A percentile compares a stretch with the other conserved stretches of the same genome.
These are phyloP conservation scores for Drosophila orosa DNA, from an alignment of 1,140 invertebrate species.

Conservation along the genomic window DNA sequence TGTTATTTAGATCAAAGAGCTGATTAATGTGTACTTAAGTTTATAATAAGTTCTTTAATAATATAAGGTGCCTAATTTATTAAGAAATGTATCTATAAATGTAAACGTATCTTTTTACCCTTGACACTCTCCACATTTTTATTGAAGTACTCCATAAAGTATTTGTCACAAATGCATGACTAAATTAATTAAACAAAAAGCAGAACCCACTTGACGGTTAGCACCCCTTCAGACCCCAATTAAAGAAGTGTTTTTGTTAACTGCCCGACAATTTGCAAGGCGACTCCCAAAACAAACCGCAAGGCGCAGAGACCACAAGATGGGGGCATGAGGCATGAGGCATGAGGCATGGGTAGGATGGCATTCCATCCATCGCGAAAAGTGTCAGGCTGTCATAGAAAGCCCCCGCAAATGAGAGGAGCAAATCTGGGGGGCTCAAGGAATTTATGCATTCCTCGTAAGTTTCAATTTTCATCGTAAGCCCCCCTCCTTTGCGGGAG, in stretches of 20 bases:
- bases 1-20: background rate
- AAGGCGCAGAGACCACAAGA: background rate
- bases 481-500: slow-evolving; percentile 9
- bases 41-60: background rate
- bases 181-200: slow-evolving; percentile 1
- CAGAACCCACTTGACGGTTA: background rate
- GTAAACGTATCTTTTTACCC: background rate
- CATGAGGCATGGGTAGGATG: background rate
- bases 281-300: slow-evolving; percentile 2
- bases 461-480: slow-evolving; percentile 69
- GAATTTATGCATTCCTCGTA: slow-evolving; percentile 57
- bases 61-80: no score
- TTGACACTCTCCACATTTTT: background rate
- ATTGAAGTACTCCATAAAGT: background rate
- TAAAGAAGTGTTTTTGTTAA: slow-evolving; percentile 64
- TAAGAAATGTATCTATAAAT: no score
- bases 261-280: slow-evolving; percentile 64
- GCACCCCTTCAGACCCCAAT: slow-evolving; percentile 26
- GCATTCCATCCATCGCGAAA: slow-evolving; percentile 41
- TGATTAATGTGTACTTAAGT: background rate
- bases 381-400: slow-evolving; percentile 46
- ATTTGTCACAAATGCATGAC: slow-evolving; percentile 15
- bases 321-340: background rate
- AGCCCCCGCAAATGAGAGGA: slow-evolving; percentile 30
- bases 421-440: slow-evolving; percentile 35